Conservation (phyloP, 2,113 vertebrate genomes). For the Bos javanicus region DNA sequence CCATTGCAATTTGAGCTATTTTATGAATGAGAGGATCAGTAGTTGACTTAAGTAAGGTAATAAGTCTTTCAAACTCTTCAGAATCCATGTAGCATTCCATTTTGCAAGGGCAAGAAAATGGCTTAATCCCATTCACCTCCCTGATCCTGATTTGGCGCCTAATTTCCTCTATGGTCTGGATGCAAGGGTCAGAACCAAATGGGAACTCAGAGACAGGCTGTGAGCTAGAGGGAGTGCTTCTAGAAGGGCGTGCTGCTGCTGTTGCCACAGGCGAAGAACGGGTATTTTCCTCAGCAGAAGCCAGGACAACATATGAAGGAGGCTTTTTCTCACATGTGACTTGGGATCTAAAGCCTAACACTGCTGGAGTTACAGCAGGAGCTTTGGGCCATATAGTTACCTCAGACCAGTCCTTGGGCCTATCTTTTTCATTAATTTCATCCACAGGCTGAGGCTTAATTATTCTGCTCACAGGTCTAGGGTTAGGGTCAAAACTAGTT, state of each 20-base stretch:
- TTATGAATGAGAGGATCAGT: conserved; percentile 73
- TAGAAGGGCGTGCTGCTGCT: not conserved
- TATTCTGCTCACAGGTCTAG: conserved; percentile 62
- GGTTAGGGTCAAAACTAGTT: conserved; percentile 66
- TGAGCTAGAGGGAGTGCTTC: not conserved
- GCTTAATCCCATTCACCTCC: conserved; percentile 67
- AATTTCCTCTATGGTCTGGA: conserved; percentile 69
- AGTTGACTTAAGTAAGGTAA: conserved; percentile 66
- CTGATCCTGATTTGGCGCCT: conserved; percentile 64
- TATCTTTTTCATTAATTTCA: conserved; percentile 69
- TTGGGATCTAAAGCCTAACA: conserved; percentile 56
- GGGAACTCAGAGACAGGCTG: conserved; percentile 41
- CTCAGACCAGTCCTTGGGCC: conserved; percentile 70
- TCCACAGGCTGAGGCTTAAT: conserved; percentile 55
- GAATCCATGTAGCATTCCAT: conserved; percentile 68
- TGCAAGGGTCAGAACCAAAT: conserved; percentile 58
- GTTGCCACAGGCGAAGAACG: not conserved
- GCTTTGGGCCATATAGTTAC: conserved; percentile 67
- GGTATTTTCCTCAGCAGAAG: conserved; percentile 34
- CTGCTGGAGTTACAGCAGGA: conserved; percentile 58
- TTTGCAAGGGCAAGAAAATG: conserved; percentile 73
- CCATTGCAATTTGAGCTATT: conserved; percentile 73
- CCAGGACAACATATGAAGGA: conserved; percentile 56
- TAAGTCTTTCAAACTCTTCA: conserved; percentile 67
- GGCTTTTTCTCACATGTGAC: conserved; percentile 10